These are phyloP conservation scores for Xerus inauris DNA, from an alignment of 2,113 vertebrate genomes.

Conservation along the genomic window DNA sequence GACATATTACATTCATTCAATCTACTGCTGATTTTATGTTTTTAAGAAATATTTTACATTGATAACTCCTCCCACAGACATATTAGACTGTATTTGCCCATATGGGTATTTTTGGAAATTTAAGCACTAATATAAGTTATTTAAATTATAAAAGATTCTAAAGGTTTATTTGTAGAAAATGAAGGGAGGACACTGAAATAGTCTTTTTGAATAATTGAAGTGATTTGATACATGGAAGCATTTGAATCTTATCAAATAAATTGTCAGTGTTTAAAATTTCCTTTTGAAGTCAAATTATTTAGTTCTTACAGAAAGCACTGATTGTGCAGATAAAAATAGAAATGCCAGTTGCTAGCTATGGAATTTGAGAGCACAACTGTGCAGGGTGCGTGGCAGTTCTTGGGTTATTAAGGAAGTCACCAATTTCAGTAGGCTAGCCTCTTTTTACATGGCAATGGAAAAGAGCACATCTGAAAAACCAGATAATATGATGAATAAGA, in stretches of 20 bases:
- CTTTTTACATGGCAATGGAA: conserved; percentile 69
- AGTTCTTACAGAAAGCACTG: background rate
- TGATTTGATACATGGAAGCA: background rate
- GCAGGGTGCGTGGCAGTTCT: background rate
- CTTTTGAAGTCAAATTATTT: conserved; percentile 14
- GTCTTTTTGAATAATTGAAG: background rate
- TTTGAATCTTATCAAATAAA: conserved; percentile 30
- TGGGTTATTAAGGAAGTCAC: background rate
- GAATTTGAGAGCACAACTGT: background rate
- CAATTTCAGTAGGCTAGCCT: conserved; percentile 53
- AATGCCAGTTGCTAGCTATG: background rate
- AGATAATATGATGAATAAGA: conserved; percentile 87
- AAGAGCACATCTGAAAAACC: conserved; percentile 81
- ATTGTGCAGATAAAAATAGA: background rate
- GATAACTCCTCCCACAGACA: background rate
- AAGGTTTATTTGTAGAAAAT: conserved; percentile 14
- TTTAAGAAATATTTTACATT: background rate
- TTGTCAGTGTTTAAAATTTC: background rate
- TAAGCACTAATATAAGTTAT: background rate
- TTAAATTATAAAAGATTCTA: background rate
- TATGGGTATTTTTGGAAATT: background rate
- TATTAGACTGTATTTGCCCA: background rate
- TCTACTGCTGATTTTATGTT: background rate
- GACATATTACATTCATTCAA: background rate
- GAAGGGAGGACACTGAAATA: background rate